These are phyloP conservation scores for Falco peregrinus DNA, from an alignment of 2,797 vertebrate genomes.

Conservation along the genomic window DNA sequence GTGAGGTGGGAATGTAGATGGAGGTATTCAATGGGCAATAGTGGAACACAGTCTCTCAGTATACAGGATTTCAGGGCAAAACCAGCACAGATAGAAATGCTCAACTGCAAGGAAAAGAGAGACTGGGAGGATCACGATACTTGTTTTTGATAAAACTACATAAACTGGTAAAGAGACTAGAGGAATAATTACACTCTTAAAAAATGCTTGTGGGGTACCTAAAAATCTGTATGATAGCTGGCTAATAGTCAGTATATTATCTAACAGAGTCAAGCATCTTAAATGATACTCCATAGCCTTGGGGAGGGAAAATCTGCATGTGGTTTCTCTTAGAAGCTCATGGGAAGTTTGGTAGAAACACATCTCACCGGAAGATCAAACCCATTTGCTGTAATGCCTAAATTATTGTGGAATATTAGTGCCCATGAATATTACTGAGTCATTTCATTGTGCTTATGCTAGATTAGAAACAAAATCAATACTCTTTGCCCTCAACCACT, in stretches of 20 bases:
- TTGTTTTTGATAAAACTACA: neutral
- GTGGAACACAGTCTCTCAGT: neutral
- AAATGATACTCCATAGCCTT: neutral
- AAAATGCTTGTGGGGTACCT: neutral
- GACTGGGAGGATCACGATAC: accelerated
- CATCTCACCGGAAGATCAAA: neutral
- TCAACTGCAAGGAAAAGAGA: neutral
- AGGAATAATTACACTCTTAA: neutral
- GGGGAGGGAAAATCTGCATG: neutral
- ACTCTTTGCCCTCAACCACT: neutral
- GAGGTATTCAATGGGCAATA: neutral
- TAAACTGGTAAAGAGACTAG: neutral
- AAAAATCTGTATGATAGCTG: neutral
- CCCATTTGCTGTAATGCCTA: neutral
- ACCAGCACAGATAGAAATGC: neutral
- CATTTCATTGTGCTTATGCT: neutral
- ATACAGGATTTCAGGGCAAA: neutral
- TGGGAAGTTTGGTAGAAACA: neutral
- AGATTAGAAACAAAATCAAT: neutral
- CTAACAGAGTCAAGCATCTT: neutral
- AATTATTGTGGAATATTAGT: neutral
- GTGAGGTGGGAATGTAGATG: neutral
- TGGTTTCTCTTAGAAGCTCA: neutral
- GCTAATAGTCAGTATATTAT: neutral
- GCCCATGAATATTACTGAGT: neutral